Percentiles rank a stretch among this genome's conserved stretches.
phyloP scores from a whole-genome alignment of 1,140 invertebrate genomes.

The Zelostemma sp. region DNA sequence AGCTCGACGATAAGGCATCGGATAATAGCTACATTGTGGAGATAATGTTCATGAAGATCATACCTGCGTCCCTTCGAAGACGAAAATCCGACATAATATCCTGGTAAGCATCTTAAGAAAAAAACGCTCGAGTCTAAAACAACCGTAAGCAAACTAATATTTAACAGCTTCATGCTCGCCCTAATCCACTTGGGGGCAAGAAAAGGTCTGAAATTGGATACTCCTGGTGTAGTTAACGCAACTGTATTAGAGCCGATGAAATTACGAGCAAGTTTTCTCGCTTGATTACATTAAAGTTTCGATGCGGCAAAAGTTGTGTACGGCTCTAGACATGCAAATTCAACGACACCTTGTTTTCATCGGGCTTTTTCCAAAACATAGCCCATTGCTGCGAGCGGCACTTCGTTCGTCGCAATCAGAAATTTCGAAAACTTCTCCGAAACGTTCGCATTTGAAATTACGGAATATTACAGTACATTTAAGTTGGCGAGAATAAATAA shows the following conservation, averaged over 20 bases:
- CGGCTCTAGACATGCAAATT: not conserved
- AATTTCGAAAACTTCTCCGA: too few species aligned
- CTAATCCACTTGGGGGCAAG: slow-evolving; percentile 9
- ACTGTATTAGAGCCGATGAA: slow-evolving; percentile 42
- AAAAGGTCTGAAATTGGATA: slow-evolving; percentile 40
- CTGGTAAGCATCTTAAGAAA: too few species aligned
- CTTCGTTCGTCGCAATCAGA: not conserved
- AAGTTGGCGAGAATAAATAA: not conserved
- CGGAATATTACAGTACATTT: too few species aligned
- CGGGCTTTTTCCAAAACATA: not conserved
- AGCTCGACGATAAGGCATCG: slow-evolving; percentile 33
- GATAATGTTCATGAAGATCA: slow-evolving; percentile 16
- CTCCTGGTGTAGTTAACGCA: slow-evolving; percentile 34
- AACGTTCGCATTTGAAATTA: too few species aligned
- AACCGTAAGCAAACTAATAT: too few species aligned
- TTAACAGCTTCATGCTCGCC: not conserved
- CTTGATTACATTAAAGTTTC: slow-evolving; percentile 44
- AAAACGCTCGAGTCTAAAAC: too few species aligned
- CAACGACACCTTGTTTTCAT: not conserved
- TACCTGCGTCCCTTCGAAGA: not conserved
- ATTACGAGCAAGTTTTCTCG: slow-evolving; percentile 46
- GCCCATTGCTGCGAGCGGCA: not conserved
- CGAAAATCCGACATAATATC: not conserved
- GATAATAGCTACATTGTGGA: slow-evolving; percentile 28
- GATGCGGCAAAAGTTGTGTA: slow-evolving; percentile 35